phyloP scores from a whole-genome alignment of 2,797 vertebrate species.

The Micromesistius poutassou region DNA sequence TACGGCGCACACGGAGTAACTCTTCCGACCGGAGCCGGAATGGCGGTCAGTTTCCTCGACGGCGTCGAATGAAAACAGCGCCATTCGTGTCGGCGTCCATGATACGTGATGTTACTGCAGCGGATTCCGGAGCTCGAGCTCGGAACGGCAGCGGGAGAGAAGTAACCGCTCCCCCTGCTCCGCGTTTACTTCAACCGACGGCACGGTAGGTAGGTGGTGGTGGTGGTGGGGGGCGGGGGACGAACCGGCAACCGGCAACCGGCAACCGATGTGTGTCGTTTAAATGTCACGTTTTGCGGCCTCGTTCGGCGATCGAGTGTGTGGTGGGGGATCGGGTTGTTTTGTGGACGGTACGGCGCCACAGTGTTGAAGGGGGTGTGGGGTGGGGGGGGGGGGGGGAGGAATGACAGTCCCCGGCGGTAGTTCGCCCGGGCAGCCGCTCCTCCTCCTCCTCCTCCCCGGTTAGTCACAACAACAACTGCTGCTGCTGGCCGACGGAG shows the following conservation, averaged over 20 bases:
- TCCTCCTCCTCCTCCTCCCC: background rate
- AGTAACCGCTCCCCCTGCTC: conserved; percentile 74
- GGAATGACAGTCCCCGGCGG: too few species aligned
- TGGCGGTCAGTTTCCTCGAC: conserved; percentile 64
- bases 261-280: conserved; percentile 38
- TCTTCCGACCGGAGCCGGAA: conserved; percentile 63
- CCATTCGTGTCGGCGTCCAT: conserved; percentile 75
- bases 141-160: conserved; percentile 79
- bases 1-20: conserved; percentile 2
- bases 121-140: conserved; percentile 78
- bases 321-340: conserved; percentile 43
- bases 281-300: conserved; percentile 33
- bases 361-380: background rate
- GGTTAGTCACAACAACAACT: background rate
- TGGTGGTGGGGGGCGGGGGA: background rate
- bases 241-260: background rate
- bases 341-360: background rate
- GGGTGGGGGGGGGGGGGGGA: background rate
- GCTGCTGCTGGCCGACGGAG: background rate
- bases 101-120: conserved; percentile 76
- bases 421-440: too few species aligned
- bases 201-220: conserved; percentile 56
- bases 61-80: conserved; percentile 64
- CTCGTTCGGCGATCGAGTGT: conserved; percentile 24
- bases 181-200: conserved; percentile 63